phyloP scores from a whole-genome alignment of 2,113 vertebrate genomes.

The Caloenas nicobarica region DNA sequence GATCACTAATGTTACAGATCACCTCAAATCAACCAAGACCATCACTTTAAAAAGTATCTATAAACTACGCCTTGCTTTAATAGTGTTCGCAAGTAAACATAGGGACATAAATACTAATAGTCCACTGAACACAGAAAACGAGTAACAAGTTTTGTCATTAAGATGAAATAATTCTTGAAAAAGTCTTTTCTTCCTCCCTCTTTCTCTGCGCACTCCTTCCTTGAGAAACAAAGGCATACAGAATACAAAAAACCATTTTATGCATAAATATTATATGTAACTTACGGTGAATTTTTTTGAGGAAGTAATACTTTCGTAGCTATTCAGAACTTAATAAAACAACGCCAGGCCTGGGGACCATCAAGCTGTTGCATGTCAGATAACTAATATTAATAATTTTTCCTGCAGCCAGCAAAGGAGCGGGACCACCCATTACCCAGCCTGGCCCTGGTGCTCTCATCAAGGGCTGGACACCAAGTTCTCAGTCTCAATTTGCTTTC shows the following conservation, averaged over 20 bases:
- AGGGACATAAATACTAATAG: neutral
- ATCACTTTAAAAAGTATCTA: neutral
- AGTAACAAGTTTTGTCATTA: neutral
- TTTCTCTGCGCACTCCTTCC: neutral
- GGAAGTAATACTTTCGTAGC: neutral
- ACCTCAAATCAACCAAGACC: neutral
- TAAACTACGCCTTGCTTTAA: neutral
- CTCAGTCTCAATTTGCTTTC: neutral
- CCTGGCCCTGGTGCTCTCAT: neutral
- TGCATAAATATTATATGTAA: neutral
- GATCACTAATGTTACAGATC: neutral
- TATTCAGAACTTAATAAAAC: neutral
- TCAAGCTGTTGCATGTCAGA: neutral
- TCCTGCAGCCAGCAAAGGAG: neutral
- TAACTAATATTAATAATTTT: neutral
- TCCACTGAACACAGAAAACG: neutral
- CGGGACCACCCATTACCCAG: neutral
- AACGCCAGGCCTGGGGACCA: neutral
- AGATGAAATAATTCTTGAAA: neutral
- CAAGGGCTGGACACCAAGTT: neutral
- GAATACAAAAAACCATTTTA: neutral
- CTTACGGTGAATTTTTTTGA: neutral
- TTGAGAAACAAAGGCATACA: neutral
- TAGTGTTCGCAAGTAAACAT: neutral
- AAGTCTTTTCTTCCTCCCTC: fast-evolving